Conservation (phyloP, 2,888 invertebrate species). For the Drosophila eohydei region DNA sequence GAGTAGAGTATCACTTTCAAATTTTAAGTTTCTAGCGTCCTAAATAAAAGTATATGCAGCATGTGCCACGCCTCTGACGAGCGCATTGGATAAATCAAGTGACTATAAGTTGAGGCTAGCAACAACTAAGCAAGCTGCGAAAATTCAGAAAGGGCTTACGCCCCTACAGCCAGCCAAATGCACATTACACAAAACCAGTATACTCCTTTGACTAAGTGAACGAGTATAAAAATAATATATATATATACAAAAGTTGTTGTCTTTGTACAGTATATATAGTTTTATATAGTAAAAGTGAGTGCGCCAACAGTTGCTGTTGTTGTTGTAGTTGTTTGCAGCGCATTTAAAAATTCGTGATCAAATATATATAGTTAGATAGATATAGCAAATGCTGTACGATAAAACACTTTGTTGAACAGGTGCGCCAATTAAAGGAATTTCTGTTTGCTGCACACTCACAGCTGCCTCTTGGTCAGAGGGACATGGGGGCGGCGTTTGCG, state of each 20-base stretch:
- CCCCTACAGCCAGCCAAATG: neutral
- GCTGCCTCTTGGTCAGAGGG: constrained; percentile 45
- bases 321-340: constrained; percentile 57
- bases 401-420: constrained; percentile 42
- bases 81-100: no score
- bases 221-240: constrained; percentile 5
- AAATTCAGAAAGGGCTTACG: neutral
- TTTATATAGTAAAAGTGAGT: constrained; percentile 45
- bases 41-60: no score
- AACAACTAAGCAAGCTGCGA: neutral
- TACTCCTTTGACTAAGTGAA: neutral
- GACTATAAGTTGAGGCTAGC: no score
- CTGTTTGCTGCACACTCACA: constrained; percentile 65
- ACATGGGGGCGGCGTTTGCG: constrained; percentile 38
- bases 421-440: constrained; percentile 69
- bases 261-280: constrained; percentile 38
- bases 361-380: constrained; percentile 26
- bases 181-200: neutral
- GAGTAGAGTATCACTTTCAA: no score
- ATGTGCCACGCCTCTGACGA: no score
- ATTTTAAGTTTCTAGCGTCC: no score
- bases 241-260: constrained; percentile 21
- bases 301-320: constrained; percentile 60
- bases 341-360: constrained; percentile 57
- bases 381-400: constrained; percentile 19